A percentile compares a stretch with the other conserved stretches of the same genome.
Conservation (phyloP, 1,140 invertebrate genomes). For the Grapholita molesta region DNA sequence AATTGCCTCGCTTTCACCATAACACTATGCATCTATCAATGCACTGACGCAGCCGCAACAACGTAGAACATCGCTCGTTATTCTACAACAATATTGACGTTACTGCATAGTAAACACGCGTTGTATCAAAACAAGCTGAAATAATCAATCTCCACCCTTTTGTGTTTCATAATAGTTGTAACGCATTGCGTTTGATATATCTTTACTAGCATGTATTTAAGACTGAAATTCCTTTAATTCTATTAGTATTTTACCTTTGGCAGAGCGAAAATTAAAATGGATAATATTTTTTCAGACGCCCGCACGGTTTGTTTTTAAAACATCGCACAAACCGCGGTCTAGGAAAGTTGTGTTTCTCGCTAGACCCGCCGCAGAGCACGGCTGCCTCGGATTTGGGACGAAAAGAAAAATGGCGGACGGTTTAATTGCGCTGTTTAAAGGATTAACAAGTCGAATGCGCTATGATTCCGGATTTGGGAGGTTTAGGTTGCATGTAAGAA, state of each 20-base stretch:
- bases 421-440: slow-evolving; percentile 11
- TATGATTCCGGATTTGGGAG: not conserved
- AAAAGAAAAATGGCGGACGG: not conserved
- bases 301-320: slow-evolving; percentile 19
- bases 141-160: not conserved
- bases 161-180: not conserved
- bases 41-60: not conserved
- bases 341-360: not conserved
- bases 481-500: not conserved
- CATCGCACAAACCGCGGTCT: not conserved
- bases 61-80: not conserved
- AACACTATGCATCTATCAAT: not conserved
- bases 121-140: not conserved
- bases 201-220: not conserved
- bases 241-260: not conserved
- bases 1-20: not conserved
- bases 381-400: not conserved
- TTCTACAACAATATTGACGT: not conserved
- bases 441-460: slow-evolving; percentile 8
- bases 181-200: not conserved
- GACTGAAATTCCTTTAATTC: not conserved
- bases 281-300: slow-evolving; percentile 27
- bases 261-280: slow-evolving; percentile 28
- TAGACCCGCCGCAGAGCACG: not conserved
- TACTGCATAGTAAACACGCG: not conserved